A percentile compares a stretch with the other conserved stretches of the same genome.
These are phyloP conservation scores for Acipenser transmontanus DNA, from an alignment of 2,797 vertebrate species.

Conservation along the genomic window DNA sequence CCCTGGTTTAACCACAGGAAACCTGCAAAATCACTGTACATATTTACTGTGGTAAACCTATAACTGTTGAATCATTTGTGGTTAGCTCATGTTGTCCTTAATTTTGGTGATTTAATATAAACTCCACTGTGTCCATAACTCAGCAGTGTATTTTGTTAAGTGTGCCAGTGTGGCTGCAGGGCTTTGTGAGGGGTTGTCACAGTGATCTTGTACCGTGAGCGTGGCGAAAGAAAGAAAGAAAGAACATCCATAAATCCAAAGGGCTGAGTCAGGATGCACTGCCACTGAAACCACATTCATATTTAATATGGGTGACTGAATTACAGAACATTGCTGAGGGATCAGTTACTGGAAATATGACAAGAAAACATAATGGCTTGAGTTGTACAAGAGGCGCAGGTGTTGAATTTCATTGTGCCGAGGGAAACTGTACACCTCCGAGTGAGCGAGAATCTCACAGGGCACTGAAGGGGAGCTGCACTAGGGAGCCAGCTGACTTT, in stretches of 20 bases:
- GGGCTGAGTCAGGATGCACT: not conserved
- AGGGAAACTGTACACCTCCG: conserved; percentile 1
- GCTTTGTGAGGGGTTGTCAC: too few relatives aligned
- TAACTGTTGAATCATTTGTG: too few relatives aligned
- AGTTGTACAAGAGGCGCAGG: not conserved
- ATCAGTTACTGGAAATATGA: conserved; percentile 1
- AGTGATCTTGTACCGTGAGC: too few relatives aligned
- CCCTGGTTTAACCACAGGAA: too few relatives aligned
- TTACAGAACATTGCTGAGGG: not conserved
- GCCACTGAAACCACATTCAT: not conserved
- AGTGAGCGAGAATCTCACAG: not conserved
- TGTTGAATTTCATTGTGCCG: not conserved
- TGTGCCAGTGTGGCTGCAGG: too few relatives aligned
- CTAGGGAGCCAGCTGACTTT: not conserved
- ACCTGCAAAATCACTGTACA: too few relatives aligned
- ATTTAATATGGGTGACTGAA: not conserved
- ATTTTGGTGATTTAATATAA: too few relatives aligned
- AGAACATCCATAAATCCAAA: not conserved
- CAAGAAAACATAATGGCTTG: not conserved
- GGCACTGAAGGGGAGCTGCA: not conserved
- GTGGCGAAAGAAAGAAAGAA: too few relatives aligned
- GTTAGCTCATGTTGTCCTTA: too few relatives aligned
- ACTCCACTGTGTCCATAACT: too few relatives aligned
- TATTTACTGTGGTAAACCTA: too few relatives aligned
- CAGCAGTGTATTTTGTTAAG: too few relatives aligned